Conservation (phyloP, 1,140 invertebrate species). For the Tachypleus tridentatus region DNA sequence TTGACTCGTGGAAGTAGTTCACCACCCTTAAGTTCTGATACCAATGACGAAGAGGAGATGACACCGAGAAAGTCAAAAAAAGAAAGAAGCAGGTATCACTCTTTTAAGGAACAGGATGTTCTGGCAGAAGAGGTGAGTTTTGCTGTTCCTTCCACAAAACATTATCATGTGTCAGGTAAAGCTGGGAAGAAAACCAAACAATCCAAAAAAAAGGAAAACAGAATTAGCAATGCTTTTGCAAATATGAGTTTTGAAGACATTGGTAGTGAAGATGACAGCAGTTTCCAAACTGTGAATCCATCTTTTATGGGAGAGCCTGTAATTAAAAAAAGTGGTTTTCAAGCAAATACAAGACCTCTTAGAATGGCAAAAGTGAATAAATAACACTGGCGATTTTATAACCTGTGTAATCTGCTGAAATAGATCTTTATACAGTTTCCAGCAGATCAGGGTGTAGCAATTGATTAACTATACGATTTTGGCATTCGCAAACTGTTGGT, state of each 20-base stretch:
- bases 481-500: too few relatives aligned
- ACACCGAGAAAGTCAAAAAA: constrained; percentile 3
- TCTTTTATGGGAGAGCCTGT: too few relatives aligned
- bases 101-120: constrained; percentile 14
- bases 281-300: background rate
- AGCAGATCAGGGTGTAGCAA: too few relatives aligned
- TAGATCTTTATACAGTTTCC: too few relatives aligned
- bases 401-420: too few relatives aligned
- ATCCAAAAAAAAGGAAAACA: constrained; percentile 20
- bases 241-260: constrained; percentile 71
- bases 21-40: background rate
- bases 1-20: too few relatives aligned
- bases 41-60: background rate
- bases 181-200: constrained; percentile 21
- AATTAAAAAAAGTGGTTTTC: too few relatives aligned
- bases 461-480: too few relatives aligned
- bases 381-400: too few relatives aligned
- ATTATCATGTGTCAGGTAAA: constrained; percentile 16
- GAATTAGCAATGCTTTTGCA: constrained; percentile 44
- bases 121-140: constrained; percentile 15
- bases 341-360: too few relatives aligned
- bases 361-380: too few relatives aligned
- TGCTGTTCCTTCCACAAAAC: constrained; percentile 11
- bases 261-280: constrained; percentile 48
- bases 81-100: constrained; percentile 13